Evolutionary conservation across 2,888 invertebrate species (phyloP), one percentile per base, ranked within the genome.

Genomic region (Athrips mouffetella): DNA sequence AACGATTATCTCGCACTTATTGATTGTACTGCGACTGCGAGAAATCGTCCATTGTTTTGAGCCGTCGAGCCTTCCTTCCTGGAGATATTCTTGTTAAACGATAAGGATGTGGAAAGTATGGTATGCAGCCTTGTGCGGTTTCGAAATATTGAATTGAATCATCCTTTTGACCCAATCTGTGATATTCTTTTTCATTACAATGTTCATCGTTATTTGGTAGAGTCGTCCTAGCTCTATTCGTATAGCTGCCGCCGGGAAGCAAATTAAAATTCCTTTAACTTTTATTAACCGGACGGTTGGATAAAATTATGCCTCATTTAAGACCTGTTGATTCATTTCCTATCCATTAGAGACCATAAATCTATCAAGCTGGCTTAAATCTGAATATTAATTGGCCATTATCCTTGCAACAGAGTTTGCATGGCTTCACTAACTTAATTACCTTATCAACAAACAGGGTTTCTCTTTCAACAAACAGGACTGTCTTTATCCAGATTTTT

Each of bases 1-100:
- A 61, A 57, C 63, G 69, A 76, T 81, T 76, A 77, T 80, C 75
- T 73, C 57, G 61, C 62, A 52, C 63, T 63, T 73, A 74, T 73
- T 73, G 71, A 73, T 72, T 69, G 62, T 62, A 53, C 61, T 59
- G 63, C 57, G 60, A 52, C 61, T 48, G 49, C 59, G 62, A 59
- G 55, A 65, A 65, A 65, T 65, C 60, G 56, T 45, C 65, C 57
- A 71, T 71, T 72, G 69, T 72, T 64, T 55, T 31, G 21, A 41
- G 48, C 20, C 45, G 42, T 15, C 20, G 11, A 39, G 45, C 37
- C 51, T 30, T 30, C 44, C 44, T 44, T 44, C 30, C 44, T 44
- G 44, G 44, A 20, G 44, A 44, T 31, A 44, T 44, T 44, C 44
- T 44, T 16, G 30, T 30, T 30, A 44, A 40, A 5, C 16, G 15